Conservation (phyloP, 2,888 invertebrate species). For the Melinaea menophilus region DNA sequence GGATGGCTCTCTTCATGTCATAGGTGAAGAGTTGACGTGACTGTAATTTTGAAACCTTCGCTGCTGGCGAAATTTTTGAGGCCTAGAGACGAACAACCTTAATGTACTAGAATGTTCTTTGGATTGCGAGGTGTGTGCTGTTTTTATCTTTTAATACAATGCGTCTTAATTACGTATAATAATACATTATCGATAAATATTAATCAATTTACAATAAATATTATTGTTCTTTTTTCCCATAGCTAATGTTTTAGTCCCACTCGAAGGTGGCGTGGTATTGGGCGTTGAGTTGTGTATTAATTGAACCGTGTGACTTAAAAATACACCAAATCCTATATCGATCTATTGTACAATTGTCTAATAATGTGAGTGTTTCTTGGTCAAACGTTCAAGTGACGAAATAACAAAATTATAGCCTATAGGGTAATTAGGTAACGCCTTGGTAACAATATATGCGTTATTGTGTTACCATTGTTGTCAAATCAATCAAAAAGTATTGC, state of each 20-base stretch:
- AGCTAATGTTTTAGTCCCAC: slow-evolving; percentile 6
- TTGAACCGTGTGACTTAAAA: slow-evolving; percentile 47
- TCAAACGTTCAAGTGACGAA: slow-evolving; percentile 19
- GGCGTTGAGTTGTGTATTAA: slow-evolving; percentile 38
- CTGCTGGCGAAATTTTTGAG: slow-evolving; percentile 19
- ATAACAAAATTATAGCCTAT: slow-evolving; percentile 15
- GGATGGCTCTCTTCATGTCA: slow-evolving; percentile 52
- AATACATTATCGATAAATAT: no score
- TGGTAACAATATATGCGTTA: neutral
- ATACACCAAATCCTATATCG: slow-evolving; percentile 44
- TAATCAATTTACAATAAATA: no score
- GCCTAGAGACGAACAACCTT: slow-evolving; percentile 8
- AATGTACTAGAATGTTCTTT: no score
- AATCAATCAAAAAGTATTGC: neutral
- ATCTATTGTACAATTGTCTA: slow-evolving; percentile 53
- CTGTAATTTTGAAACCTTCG: slow-evolving; percentile 25
- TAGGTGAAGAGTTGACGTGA: slow-evolving; percentile 45
- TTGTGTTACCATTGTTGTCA: slow-evolving; percentile 5
- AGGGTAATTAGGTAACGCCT: slow-evolving; percentile 20
- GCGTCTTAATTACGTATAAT: no score
- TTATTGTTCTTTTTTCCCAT: no score
- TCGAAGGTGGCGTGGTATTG: slow-evolving; percentile 40
- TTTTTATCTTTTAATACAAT: no score
- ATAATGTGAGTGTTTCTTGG: slow-evolving; percentile 18
- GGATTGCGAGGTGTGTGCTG: no score